Percentiles rank a stretch among this genome's conserved stretches.
Conservation (phyloP, 2,797 vertebrate species). For the Dallia pectoralis region DNA sequence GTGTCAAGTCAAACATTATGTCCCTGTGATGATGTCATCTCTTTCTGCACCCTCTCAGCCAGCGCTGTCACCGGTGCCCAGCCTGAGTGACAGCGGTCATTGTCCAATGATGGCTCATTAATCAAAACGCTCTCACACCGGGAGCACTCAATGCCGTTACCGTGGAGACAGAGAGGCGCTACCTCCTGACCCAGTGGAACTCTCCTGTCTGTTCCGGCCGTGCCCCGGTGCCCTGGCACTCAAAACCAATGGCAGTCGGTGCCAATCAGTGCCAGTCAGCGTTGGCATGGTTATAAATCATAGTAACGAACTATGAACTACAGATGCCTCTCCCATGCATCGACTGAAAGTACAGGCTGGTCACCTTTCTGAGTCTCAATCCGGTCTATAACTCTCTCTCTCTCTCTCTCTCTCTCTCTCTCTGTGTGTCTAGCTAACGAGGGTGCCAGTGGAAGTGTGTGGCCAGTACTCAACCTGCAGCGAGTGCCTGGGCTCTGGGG, state of each 20-base stretch:
- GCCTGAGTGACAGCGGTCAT: constrained; percentile 71
- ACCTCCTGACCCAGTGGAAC: constrained; percentile 25
- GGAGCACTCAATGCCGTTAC: constrained; percentile 53
- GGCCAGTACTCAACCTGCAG: constrained; percentile 87
- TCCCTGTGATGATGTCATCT: constrained; percentile 49
- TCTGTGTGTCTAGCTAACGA: constrained; percentile 79
- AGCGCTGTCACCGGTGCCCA: constrained; percentile 53
- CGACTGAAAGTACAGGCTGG: neutral
- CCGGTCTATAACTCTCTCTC: constrained; percentile 7
- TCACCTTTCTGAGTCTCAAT: neutral
- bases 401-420: neutral
- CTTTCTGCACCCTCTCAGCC: constrained; percentile 23
- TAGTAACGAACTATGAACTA: constrained; percentile 46
- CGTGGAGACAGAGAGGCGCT: constrained; percentile 51
- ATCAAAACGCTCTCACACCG: constrained; percentile 68
- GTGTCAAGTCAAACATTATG: constrained; percentile 24
- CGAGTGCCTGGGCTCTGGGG: constrained; percentile 83
- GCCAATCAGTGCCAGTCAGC: constrained; percentile 66
- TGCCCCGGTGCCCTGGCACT: constrained; percentile 50
- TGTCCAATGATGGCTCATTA: constrained; percentile 72
- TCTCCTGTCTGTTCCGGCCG: constrained; percentile 51
- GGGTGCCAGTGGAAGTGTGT: constrained; percentile 93
- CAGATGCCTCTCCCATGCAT: constrained; percentile 35
- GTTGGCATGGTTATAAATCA: constrained; percentile 62
- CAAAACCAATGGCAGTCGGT: constrained; percentile 57